These are phyloP conservation scores for Cheirogaleus major DNA, from an alignment of 2,797 vertebrate genomes.

Conservation along the genomic window DNA sequence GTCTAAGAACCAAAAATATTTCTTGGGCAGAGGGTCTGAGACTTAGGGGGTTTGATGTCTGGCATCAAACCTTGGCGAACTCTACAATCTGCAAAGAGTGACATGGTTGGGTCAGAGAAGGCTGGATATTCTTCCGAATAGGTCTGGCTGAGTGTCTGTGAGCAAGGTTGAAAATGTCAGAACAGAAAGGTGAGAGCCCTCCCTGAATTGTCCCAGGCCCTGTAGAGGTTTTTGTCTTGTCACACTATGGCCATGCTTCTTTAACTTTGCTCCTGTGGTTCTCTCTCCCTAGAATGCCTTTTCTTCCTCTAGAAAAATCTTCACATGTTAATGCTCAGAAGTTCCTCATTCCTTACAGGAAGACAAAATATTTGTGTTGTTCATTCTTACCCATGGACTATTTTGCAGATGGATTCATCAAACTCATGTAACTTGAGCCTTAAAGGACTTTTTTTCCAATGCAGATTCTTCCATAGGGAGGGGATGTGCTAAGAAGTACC, in stretches of 20 bases:
- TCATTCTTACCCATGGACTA: not conserved
- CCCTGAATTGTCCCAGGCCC: too few relatives aligned
- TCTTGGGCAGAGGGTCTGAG: not conserved
- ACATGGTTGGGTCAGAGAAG: not conserved
- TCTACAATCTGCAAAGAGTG: not conserved
- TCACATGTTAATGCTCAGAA: not conserved
- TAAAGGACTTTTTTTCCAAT: not conserved
- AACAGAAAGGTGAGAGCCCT: not conserved
- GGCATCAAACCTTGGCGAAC: not conserved
- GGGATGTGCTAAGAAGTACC: not conserved
- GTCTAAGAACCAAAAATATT: not conserved
- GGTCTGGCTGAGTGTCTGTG: not conserved
- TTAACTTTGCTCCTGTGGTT: not conserved
- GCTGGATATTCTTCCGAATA: not conserved
- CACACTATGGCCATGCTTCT: not conserved
- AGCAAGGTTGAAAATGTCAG: not conserved
- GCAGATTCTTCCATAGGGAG: not conserved
- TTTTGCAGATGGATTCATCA: not conserved
- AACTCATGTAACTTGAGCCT: not conserved
- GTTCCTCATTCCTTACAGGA: not conserved
- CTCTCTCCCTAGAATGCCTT: not conserved
- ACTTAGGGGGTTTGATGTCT: not conserved
- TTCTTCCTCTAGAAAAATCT: not conserved
- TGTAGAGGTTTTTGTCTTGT: accelerated
- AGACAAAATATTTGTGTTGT: not conserved